These are phyloP conservation scores for Eumacrocentrus americanus DNA, from an alignment of 2,888 invertebrate genomes.

Conservation along the genomic window DNA sequence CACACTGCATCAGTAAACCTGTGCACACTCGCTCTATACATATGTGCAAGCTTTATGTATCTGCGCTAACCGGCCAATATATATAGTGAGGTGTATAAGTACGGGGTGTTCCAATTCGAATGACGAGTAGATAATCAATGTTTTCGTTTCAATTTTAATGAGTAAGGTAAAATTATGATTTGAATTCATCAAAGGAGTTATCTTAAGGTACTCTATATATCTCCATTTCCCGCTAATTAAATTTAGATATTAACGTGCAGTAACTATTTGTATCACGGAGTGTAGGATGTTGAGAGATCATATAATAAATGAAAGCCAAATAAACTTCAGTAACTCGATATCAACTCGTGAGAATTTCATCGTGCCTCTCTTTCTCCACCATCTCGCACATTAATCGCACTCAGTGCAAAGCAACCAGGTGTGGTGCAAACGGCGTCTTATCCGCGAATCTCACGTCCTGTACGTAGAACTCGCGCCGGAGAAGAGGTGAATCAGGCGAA, in stretches of 20 bases:
- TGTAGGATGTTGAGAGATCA: conserved; percentile 4
- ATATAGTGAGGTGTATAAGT: neutral
- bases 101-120: neutral
- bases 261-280: too few relatives aligned
- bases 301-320: conserved; percentile 1
- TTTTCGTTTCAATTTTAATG: conserved; percentile 35
- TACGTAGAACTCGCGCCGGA: conserved; percentile 27
- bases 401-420: conserved; percentile 35
- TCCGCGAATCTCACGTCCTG: conserved; percentile 34
- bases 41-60: conserved; percentile 16
- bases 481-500: conserved; percentile 19
- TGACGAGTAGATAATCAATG: neutral
- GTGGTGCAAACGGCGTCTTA: conserved; percentile 39
- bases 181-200: too few relatives aligned
- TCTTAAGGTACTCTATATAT: too few relatives aligned
- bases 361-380: conserved; percentile 25
- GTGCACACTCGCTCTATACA: conserved; percentile 3
- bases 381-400: conserved; percentile 37
- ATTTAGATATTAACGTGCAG: too few relatives aligned
- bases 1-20: conserved; percentile 29
- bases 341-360: conserved; percentile 34
- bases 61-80: neutral
- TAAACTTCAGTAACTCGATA: conserved; percentile 29
- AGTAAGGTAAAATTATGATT: too few relatives aligned
- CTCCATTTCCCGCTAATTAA: too few relatives aligned